Conservation (phyloP, 2,888 invertebrate genomes). For the Nomada flava region DNA sequence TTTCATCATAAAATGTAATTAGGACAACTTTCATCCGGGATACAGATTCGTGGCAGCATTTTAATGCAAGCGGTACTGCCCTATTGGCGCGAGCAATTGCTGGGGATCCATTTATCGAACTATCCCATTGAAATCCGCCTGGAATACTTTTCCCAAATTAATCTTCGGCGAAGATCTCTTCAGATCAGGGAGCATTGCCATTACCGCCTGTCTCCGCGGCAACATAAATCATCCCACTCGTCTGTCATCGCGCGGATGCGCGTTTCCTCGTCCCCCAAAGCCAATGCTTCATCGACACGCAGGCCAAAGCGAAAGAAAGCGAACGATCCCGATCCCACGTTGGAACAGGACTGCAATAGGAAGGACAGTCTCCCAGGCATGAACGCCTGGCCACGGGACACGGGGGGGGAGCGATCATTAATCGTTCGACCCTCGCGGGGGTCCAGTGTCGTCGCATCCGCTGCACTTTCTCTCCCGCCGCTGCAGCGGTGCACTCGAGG, state of each 20-base stretch:
- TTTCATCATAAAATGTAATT: too few relatives aligned
- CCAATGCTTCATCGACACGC: background rate
- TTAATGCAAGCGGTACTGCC: too few relatives aligned
- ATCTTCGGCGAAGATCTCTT: background rate
- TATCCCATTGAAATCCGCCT: too few relatives aligned
- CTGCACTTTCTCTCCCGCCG: conserved; percentile 73
- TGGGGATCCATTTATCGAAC: too few relatives aligned
- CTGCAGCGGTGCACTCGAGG: conserved; percentile 59
- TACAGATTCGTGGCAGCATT: too few relatives aligned
- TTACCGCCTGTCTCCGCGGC: background rate
- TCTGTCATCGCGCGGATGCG: background rate
- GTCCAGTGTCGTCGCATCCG: conserved; percentile 75
- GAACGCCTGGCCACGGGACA: background rate
- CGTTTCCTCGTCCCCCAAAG: background rate
- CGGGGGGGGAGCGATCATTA: conserved; percentile 62
- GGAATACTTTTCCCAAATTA: background rate
- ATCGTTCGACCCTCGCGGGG: conserved; percentile 72
- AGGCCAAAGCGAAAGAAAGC: background rate
- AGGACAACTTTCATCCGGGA: too few relatives aligned
- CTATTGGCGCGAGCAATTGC: too few relatives aligned
- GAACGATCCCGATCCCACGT: background rate
- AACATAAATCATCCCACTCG: background rate
- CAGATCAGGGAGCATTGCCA: background rate
- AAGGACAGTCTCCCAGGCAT: background rate
- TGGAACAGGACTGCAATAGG: conserved; percentile 24